phyloP scores from a whole-genome alignment of 2,797 vertebrate species.

The Chelon labrosus region DNA sequence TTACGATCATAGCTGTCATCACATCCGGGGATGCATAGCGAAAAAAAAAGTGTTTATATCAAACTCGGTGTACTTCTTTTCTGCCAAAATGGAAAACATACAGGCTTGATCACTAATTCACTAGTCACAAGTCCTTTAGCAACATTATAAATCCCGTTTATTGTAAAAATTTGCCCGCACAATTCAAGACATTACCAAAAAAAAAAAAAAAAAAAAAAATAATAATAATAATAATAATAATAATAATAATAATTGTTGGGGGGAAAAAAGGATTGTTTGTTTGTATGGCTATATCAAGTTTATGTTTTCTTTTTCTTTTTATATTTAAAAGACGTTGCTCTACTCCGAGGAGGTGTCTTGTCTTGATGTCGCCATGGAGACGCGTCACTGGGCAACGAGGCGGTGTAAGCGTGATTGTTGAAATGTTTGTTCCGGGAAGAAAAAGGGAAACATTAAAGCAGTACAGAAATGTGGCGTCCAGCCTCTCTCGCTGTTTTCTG shows the following conservation, averaged over 20 bases:
- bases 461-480: background rate
- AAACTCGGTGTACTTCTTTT: background rate
- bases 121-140: too few species aligned
- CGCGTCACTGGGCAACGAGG: conserved; percentile 39
- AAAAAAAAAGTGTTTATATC: background rate
- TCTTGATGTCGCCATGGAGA: conserved; percentile 60
- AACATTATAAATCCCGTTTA: too few species aligned
- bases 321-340: background rate
- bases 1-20: background rate
- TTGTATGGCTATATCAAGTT: too few species aligned
- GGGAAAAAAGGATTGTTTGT: too few species aligned
- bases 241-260: too few species aligned
- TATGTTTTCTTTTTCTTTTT: too few species aligned
- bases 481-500: background rate
- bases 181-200: too few species aligned
- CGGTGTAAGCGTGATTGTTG: conserved; percentile 19
- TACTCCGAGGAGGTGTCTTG: background rate
- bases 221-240: too few species aligned
- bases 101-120: too few species aligned
- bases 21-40: background rate
- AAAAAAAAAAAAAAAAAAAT: too few species aligned
- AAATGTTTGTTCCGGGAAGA: conserved; percentile 17
- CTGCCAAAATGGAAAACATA: background rate
- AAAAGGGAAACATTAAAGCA: background rate
- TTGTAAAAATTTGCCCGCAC: too few species aligned